Evolutionary conservation across 2,797 vertebrate species (phyloP), one percentile per base, ranked within the genome.

Genomic region (Onychomys arenicola): DNA sequence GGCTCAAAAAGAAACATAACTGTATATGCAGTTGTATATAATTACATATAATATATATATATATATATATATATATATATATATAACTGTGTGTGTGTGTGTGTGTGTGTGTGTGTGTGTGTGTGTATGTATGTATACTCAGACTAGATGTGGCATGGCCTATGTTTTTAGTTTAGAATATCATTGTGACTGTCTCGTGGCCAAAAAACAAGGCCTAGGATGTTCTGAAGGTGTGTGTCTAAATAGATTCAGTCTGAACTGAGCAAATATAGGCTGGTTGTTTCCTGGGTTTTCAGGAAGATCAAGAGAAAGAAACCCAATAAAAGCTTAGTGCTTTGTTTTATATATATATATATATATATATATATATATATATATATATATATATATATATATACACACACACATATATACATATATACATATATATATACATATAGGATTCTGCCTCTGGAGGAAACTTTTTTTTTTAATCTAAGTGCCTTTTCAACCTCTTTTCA

Each of bases 301-400:
- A 90, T 55, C 52, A 75, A 78, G n/a, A 88, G 27, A 46, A 96
- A 52, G 10, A 80, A 94, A 73, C 29, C 43, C 67, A 77, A 73
- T 55, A 61, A 93, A 77, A 49, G 67, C 19, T 65, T 90, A 52
- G 46, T 7, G 10, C 21, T 37, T 90, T 65, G 49, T 49, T 46
- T 49, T 49, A 49, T 49, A 49, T 52, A 49, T 49, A 13, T 52
- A 14, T 52, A 13, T n/a, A 49, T 52, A 49, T 49, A 52, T 52
- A 52, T 52, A 13, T 52, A 14, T 52, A 13, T n/a, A 49, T 52
- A 49, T 49, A 52, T 52, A 52, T 49, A 49, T 52, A 49, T 49
- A 52, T 52, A 52, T 52, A 13, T 49, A 49, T 49, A 49, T 52
- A 49, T 49, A 13, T 52, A 14, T 52, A 13, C n/a, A n/a, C n/a